Base-by-base conservation (phyloP, 2,113 vertebrate species). In the Amazona guildingii region DNA sequence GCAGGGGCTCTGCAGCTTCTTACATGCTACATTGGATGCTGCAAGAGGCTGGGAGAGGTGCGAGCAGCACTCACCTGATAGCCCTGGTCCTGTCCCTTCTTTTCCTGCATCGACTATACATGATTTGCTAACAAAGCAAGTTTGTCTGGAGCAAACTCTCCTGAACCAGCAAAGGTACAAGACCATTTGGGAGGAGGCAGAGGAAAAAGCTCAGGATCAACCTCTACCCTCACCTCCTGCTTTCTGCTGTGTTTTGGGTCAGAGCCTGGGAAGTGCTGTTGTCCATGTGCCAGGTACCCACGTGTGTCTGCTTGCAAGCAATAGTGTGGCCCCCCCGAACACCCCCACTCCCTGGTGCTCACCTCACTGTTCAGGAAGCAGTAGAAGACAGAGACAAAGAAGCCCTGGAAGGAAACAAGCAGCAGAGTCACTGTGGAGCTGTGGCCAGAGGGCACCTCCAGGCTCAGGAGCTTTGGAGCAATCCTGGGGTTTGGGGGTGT, bases 331-430 rank as follows among this genome's bases (percentile, higher is more conserved):
- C 5, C 13, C 35, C 23, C 51, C 6, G 1, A 33, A 24, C 10
- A n/a, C 0, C 5, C 67, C 46, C 24, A 72, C 31, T 9, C 62
- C 19, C 27, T 3, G 31, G 35, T 86, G 74, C 98, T 98, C 96
- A 99, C 99, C 98, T 99, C 98, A 0, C 99, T 99, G 97, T 99
- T 99, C 95, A 99, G 96, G 97, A 99, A 99, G 97, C 98, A 99
- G 98, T 99, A 99, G 98, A 99, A 99, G 64, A 99, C 98, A 3
- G 98, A 99, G 62, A 99, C 99, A 2, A 99, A 99, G 98, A 99
- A 99, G 57, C 99, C 99, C 99, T 99, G 97, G 74, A 82, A 89
- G 77, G 91, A 96, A 54, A 83, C 35, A 95, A 97, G n/a, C 11
- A 51, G 67, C 83, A 92, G 70, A 70, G 35, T 90, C 6, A 89